A percentile compares a stretch with the other conserved stretches of the same genome.
Conservation (phyloP, 1,140 invertebrate species). For the roundworm (Caenorhabditis elegans) region WBcel235 BX284605.5:12862501-12863000, state of each 20-base stretch:
- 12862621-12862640: slow-evolving; percentile 11
- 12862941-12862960: background rate
- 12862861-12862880: background rate
- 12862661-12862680: slow-evolving; percentile 19
- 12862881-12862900: slow-evolving; percentile 15
- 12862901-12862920: slow-evolving; percentile 29
- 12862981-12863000: slow-evolving; percentile 2
- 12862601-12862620: background rate
- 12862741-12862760: background rate
- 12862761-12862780: background rate
- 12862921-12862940: slow-evolving; percentile 31
- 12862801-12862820: slow-evolving; percentile 3
- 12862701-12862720: background rate
- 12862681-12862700: background rate
- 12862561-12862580: background rate
- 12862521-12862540: background rate
- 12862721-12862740: background rate
- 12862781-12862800: slow-evolving; percentile 28
- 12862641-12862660: slow-evolving; percentile 31
- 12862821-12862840: background rate
- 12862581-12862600: background rate
- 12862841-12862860: background rate
- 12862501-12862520: background rate
- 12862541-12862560: slow-evolving; percentile 11
- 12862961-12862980: slow-evolving; percentile 29